Evolutionary conservation across 2,113 vertebrate species (phyloP).

Genomic region (Apeltes quadracus): DNA sequence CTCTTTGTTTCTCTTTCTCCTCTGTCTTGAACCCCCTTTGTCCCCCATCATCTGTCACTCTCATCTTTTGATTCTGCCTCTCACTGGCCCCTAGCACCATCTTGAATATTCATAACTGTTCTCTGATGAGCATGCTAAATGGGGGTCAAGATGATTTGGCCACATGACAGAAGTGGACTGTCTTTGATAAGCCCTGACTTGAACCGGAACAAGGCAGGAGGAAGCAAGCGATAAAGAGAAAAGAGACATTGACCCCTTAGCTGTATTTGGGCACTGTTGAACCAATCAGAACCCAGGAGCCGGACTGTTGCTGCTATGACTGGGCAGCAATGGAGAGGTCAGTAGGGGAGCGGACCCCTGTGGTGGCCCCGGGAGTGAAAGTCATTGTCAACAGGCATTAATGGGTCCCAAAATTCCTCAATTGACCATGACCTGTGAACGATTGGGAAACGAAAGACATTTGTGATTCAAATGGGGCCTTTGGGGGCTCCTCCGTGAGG

Average conservation of each 20-base stretch:
- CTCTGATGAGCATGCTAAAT: conserved; percentile 80
- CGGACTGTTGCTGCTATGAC: conserved; percentile 31
- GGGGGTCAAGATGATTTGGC: conserved; percentile 80
- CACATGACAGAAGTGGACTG: conserved; percentile 72
- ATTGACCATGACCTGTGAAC: conserved; percentile 75
- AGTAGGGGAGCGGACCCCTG: conserved; percentile 64
- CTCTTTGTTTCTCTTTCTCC: conserved; percentile 39
- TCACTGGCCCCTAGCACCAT: conserved; percentile 70
- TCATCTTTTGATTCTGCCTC: conserved; percentile 44
- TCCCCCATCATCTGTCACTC: conserved; percentile 41
- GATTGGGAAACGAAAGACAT: conserved; percentile 70
- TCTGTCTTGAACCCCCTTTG: conserved; percentile 23
- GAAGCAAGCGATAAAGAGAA: conserved; percentile 50
- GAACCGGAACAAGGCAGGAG: conserved; percentile 65
- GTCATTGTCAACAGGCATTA: conserved; percentile 75
- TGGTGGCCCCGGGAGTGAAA: conserved; percentile 67
- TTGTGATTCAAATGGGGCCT: conserved; percentile 80
- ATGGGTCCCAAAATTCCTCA: conserved; percentile 71
- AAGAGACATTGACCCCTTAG: conserved; percentile 61
- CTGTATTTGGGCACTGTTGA: conserved; percentile 45
- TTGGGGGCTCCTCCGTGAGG: conserved; percentile 59
- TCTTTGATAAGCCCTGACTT: conserved; percentile 74
- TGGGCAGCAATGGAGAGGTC: conserved; percentile 62
- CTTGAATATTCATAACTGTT: conserved; percentile 86
- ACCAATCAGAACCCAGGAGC: conserved; percentile 57